Conservation (phyloP, 1,140 invertebrate species). For the Capitella teleta region DNA sequence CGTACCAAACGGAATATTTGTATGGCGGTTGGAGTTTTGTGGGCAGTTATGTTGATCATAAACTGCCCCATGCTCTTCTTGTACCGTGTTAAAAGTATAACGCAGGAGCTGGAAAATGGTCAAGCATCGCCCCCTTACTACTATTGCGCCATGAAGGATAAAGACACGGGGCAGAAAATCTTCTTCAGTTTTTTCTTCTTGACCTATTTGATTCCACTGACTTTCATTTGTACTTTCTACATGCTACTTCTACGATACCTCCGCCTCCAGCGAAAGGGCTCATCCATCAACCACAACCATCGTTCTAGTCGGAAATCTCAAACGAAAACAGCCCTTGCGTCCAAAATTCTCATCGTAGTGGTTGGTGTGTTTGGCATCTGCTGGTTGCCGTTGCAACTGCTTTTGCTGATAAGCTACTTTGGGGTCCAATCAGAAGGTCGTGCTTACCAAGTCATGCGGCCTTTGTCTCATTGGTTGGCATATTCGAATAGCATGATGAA, state of each 20-base stretch:
- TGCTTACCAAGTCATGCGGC: constrained; percentile 1
- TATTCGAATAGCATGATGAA: constrained; percentile 10
- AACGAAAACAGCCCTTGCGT: not conserved
- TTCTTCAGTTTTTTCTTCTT: constrained; percentile 11
- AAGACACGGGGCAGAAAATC: not conserved
- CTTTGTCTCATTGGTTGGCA: constrained; percentile 3
- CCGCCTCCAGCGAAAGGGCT: not conserved
- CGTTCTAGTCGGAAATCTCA: not conserved
- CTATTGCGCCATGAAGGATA: constrained; percentile 11
- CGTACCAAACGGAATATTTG: constrained; percentile 5
- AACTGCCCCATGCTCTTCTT: constrained; percentile 9
- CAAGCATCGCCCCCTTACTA: not conserved
- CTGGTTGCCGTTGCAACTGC: constrained; percentile 9
- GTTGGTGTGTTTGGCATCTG: constrained; percentile 9
- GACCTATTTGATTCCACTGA: constrained; percentile 8
- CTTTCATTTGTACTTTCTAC: constrained; percentile 9
- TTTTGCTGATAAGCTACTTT: not conserved
- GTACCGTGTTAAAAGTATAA: constrained; percentile 8
- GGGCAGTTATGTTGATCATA: constrained; percentile 6
- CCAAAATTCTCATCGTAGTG: constrained; percentile 9
- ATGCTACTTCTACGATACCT: constrained; percentile 6
- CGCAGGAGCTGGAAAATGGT: not conserved
- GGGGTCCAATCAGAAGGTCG: not conserved
- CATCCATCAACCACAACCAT: not conserved
- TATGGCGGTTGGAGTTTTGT: constrained; percentile 1